These are phyloP conservation scores for Brachionus sp. DNA, from an alignment of 1,140 invertebrate species.

Conservation along the genomic window DNA sequence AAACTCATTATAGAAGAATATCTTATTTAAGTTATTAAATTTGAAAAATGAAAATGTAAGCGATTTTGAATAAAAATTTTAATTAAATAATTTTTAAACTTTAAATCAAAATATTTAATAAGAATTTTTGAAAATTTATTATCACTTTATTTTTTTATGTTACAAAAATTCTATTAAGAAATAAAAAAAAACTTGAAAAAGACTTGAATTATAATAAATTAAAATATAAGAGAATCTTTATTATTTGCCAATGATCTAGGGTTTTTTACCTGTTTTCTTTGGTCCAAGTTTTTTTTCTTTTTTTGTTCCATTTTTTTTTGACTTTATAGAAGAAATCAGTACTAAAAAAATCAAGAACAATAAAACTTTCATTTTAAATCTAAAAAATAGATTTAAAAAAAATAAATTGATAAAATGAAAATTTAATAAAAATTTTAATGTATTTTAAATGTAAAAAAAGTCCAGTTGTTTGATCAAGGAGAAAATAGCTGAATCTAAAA, in stretches of 20 bases:
- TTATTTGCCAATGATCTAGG: neutral
- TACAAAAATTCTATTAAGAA: too few species aligned
- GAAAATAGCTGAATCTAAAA: neutral
- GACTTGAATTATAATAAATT: too few species aligned
- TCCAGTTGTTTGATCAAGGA: neutral
- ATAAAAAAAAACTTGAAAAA: too few species aligned
- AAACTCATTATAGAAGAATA: too few species aligned
- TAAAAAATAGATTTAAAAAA: neutral
- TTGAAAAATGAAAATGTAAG: too few species aligned
- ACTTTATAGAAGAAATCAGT: neutral
- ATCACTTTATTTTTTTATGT: too few species aligned
- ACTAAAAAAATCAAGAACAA: neutral
- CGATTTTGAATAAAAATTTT: too few species aligned
- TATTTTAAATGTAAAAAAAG: neutral
- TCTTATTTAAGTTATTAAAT: too few species aligned
- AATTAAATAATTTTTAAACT: too few species aligned
- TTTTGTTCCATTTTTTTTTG: neutral
- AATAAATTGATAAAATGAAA: neutral
- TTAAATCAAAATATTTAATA: too few species aligned
- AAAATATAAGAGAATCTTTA: too few species aligned
- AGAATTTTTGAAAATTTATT: too few species aligned
- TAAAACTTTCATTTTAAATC: neutral
- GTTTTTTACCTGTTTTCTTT: neutral
- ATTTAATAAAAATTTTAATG: neutral
- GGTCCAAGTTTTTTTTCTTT: neutral